Base-by-base conservation (phyloP, 1,140 invertebrate genomes). In the Tachypleus tridentatus region DNA sequence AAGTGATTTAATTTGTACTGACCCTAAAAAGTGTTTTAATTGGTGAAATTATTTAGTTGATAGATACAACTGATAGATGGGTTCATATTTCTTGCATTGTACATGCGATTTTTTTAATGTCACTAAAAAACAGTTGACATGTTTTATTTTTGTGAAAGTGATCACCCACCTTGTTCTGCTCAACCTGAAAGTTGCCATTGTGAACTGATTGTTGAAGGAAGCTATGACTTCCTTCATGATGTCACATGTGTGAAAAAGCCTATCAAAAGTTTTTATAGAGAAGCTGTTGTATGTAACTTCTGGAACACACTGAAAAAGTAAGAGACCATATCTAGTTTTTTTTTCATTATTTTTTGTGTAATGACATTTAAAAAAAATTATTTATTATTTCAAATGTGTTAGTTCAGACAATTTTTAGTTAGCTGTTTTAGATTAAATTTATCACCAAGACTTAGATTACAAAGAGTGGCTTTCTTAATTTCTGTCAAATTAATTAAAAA, bases 191-290 rank as follows among this genome's bases (percentile, higher is more conserved):
- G 10, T 60, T 64, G 58, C 9, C 71, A 73, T 62, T 72, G 73
- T 62, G 70, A 71, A 64, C 56, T 73, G 5, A 67, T 67, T 58
- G 62, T 73, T 59, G 77, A 79, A 70, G 73, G 58, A 64, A 72
- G 62, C 70, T 77, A 91, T 73, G 87, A 89, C 72, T 89, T 90
- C 78, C 76, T 90, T 11, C 86, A 89, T 73, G 88, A 91, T 71
- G 84, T 89, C 29, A 87, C 85, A 3, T 88, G 86, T 74, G 82
- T 81, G 49, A 86, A 86, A 69, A 85, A 85, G 68, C 82, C 82
- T 56, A 78, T 85, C 11, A 82, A 83, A 69, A 88, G 86, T n/a
- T 78, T 80, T 48, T 87, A 85, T 73, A 77, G 87, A 57, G 82
- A 84, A 69, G 81, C 82, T 29, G 83, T 88, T 61, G 84, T 89